Evolutionary conservation across 2,888 invertebrate genomes (phyloP).

Genomic region (Dyspetes luteomarginatus): DNA sequence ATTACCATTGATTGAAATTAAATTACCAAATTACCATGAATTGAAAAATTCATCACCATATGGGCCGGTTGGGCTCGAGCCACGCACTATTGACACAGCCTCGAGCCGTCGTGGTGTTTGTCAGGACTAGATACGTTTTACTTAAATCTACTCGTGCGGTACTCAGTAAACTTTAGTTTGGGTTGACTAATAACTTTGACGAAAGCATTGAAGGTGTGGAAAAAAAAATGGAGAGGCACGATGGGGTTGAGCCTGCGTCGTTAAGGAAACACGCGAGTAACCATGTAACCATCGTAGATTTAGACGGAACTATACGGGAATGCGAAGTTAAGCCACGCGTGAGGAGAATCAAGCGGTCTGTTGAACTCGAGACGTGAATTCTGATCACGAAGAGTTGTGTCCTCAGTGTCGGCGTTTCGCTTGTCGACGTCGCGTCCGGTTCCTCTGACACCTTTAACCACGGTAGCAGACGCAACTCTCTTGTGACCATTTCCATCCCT

Average conservation of each 20-base stretch:
- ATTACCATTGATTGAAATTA: too few species aligned
- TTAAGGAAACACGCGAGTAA: neutral
- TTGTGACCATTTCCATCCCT: neutral
- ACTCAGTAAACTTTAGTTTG: too few species aligned
- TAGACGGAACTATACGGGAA: conserved; percentile 23
- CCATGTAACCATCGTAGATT: neutral
- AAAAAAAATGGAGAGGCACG: conserved; percentile 2
- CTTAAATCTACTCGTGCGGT: too few species aligned
- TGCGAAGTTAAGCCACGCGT: conserved; percentile 10
- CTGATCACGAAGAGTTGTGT: conserved; percentile 69
- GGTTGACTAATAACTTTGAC: conserved; percentile 5
- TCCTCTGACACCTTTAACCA: conserved; percentile 67
- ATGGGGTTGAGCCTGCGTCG: neutral
- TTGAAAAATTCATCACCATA: too few species aligned
- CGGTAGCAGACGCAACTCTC: conserved; percentile 30
- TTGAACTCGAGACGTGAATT: conserved; percentile 69
- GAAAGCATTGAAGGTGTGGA: neutral
- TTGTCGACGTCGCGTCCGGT: conserved; percentile 73
- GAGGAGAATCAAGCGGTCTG: conserved; percentile 36
- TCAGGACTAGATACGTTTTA: too few species aligned
- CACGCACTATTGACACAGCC: too few species aligned
- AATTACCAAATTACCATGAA: too few species aligned
- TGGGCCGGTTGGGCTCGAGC: too few species aligned
- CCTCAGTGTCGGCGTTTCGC: conserved; percentile 55
- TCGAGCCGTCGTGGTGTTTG: too few species aligned